Evolutionary conservation across 2,113 vertebrate species (phyloP).

Genomic region (Riparia riparia): DNA sequence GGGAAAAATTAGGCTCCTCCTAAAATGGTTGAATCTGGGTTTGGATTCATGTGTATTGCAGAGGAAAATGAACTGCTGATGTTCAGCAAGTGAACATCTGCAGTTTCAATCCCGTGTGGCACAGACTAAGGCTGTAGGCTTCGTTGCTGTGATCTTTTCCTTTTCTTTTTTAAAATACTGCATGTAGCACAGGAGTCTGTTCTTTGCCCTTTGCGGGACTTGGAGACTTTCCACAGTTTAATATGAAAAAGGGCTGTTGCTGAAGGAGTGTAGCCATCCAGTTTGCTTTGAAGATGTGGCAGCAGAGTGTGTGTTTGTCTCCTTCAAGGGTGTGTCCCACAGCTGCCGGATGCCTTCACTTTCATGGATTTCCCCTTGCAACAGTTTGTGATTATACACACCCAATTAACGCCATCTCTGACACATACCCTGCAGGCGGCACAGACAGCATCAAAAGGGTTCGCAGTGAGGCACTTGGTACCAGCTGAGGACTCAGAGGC

Average conservation of each 20-base stretch:
- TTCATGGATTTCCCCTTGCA: constrained; percentile 20
- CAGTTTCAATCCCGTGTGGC: neutral
- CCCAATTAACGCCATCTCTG: neutral
- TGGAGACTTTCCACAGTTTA: constrained; percentile 59
- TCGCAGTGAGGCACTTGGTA: neutral
- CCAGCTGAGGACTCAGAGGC: neutral
- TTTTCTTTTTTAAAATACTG: neutral
- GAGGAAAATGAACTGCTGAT: neutral
- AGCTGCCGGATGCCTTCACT: constrained; percentile 53
- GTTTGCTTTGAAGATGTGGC: constrained; percentile 65
- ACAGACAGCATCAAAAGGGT: neutral
- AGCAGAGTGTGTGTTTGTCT: neutral
- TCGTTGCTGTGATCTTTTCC: neutral
- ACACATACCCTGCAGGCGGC: neutral
- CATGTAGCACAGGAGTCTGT: neutral
- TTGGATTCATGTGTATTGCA: neutral
- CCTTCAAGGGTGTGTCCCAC: constrained; percentile 46
- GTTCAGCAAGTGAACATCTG: constrained; percentile 56
- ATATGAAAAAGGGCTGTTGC: constrained; percentile 63
- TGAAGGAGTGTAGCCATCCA: neutral
- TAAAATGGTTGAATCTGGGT: neutral
- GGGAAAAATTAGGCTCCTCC: neutral
- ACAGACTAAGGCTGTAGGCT: neutral
- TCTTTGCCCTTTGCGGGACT: constrained; percentile 42
- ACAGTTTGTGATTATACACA: neutral